Evolutionary conservation across 2,888 invertebrate genomes (phyloP), one percentile per base, ranked within the genome.

Genomic region (Drosophila pullipes): DNA sequence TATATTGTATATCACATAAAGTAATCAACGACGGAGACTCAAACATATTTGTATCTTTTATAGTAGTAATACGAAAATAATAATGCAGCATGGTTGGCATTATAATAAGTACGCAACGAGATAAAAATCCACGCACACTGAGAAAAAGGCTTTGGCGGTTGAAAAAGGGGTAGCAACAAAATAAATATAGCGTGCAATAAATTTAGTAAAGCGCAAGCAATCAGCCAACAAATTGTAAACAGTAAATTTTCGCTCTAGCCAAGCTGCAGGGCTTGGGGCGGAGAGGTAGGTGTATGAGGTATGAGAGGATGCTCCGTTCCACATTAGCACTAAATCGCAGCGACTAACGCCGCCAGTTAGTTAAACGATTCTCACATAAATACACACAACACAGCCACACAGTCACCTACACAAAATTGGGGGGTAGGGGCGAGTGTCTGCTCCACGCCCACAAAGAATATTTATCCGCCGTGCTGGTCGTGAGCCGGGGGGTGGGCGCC

Each of bases 161-260:
- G 22, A 16, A 11, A 35, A 22, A 5, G 44, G 13, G 68, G 31
- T 1, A 30, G 33, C 39, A 18, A 58, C 58, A 57, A 50, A 66
- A 76, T 76, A 89, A 78, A 84, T 89, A 89, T 81, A 66, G 81
- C 83, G 59, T 64, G 86, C 81, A 72, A 89, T 89, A 86, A 86
- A 86, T 86, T 89, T 77, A 68, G 78, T 53, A 81, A 81, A 85
- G 85, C 82, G 87, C 84, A 76, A 86, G 85, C 85, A 86, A 89
- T 86, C 85, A 86, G 85, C 75, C 83, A 89, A 86, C 85, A 86
- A 86, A 86, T 86, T 86, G 85, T 86, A 86, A 86, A 86, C 85
- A 89, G 78, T 86, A 86, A 86, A 86, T 86, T 86, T 77, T 57
- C 58, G 61, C 41, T 61, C 74, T 57, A 76, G 63, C 53, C 72